Percentiles rank a stretch among this genome's conserved stretches.
Conservation (phyloP, 2,797 vertebrate genomes). For the Acanthurus tractus region DNA sequence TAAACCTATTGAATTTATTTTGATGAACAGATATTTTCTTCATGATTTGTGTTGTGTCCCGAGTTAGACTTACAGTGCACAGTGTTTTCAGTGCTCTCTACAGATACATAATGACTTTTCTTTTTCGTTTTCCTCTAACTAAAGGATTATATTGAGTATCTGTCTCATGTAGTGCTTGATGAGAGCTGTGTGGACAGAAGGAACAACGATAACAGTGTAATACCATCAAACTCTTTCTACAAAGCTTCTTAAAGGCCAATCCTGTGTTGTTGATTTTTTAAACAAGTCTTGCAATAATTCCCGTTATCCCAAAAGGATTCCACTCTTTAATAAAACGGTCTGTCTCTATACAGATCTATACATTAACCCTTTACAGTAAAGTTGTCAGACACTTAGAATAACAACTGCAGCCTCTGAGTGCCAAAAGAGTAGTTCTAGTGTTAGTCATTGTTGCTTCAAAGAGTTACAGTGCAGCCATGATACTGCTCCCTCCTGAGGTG, state of each 20-base stretch:
- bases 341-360: no score
- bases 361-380: no score
- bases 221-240: conserved; percentile 16
- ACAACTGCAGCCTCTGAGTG: no score
- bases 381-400: no score
- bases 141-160: neutral
- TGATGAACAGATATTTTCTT: neutral
- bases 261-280: no score
- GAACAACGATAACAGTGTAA: conserved; percentile 17
- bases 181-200: neutral
- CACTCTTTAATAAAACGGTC: no score
- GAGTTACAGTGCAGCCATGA: no score
- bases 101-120: neutral
- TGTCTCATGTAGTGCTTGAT: neutral
- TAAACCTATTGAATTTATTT: neutral
- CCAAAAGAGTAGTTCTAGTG: no score
- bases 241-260: neutral
- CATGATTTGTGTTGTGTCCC: neutral
- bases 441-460: no score
- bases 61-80: neutral
- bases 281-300: no score
- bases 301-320: no score
- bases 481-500: no score
- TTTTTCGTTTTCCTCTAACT: neutral
- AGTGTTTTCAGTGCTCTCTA: neutral